These are phyloP conservation scores for Morpho helenor DNA, from an alignment of 2,888 invertebrate genomes.

Conservation along the genomic window DNA sequence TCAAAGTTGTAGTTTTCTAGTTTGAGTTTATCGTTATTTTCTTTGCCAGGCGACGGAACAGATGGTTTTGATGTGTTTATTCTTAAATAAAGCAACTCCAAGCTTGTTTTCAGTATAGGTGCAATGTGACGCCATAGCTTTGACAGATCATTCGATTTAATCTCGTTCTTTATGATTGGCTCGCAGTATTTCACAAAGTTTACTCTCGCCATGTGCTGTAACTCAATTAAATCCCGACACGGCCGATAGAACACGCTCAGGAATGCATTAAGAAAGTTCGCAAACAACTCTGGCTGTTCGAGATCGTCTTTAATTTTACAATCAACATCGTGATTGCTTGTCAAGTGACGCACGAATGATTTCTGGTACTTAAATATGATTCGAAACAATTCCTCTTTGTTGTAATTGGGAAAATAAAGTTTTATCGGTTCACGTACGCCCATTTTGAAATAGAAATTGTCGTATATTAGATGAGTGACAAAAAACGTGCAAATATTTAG, in stretches of 20 bases:
- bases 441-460: conserved; percentile 86
- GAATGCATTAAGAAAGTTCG: conserved; percentile 89
- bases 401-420: conserved; percentile 90
- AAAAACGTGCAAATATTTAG: conserved; percentile 87
- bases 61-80: conserved; percentile 58
- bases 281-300: conserved; percentile 81
- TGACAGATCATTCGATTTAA: conserved; percentile 81
- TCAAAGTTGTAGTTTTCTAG: conserved; percentile 46
- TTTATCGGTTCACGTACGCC: conserved; percentile 85
- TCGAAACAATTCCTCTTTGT: conserved; percentile 82
- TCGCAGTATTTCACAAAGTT: conserved; percentile 89
- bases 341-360: conserved; percentile 49
- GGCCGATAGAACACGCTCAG: conserved; percentile 90
- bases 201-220: conserved; percentile 87
- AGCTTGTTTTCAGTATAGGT: conserved; percentile 84
- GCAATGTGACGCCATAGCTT: conserved; percentile 90
- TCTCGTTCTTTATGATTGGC: conserved; percentile 84
- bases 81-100: conserved; percentile 88
- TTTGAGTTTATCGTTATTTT: conserved; percentile 40
- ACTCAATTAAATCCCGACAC: conserved; percentile 91
- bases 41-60: conserved; percentile 53
- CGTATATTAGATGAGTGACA: conserved; percentile 87
- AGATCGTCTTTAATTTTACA: conserved; percentile 48
- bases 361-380: conserved; percentile 63
- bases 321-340: conserved; percentile 45